Evolutionary conservation across 1,140 invertebrate species (phyloP), one percentile per base, ranked within the genome.

Genomic region (Lepidurus packardi): DNA sequence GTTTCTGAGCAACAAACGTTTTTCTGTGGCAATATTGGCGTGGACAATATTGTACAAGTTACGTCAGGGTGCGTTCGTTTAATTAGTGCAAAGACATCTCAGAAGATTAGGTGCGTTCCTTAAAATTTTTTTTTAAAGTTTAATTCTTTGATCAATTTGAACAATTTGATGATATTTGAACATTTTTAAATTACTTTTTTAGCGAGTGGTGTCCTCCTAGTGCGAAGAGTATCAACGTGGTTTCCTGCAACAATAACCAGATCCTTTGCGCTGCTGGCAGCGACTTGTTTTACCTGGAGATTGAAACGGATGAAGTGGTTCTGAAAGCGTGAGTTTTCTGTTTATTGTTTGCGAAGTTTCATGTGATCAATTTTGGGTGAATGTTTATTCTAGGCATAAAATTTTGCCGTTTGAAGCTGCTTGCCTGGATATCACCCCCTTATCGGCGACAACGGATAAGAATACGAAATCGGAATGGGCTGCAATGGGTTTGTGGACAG

Each of bases 401-500:
- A 91, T 89, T 41, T 89, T 98, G 85, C 92, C 96, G 47, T 91
- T 96, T 84, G 97, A 99, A 87, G 93, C 99, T 42, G 96, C 98
- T 25, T 99, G 98, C 86, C 83, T 99, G 42, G 97, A 99, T 86
- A 90, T 99, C 21, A 95, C 93, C 7, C 93, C 96, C 0, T 85
- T 97, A 3, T 89, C 90, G 79, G 82, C 84, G 25, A 81, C 81
- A 43, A 79, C 83, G 77, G 88, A 89, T 24, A 87, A 87, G 41
- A 83, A 84, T 1, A 89, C 83, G 0, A 89, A 89, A 77, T 89
- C 93, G 0, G 90, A 91, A 47, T 87, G 98, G 13, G 92, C 95
- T 47, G 95, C 94, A 24, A 94, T 98, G 47, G 98, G 97, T 0
- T 87, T 99, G 24, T 99, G 98, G 98, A 98, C 95, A 10, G 96